Percentiles rank a stretch among this genome's conserved stretches.
These are phyloP conservation scores for Calliphora vomitoria DNA, from an alignment of 2,888 invertebrate genomes.

Conservation along the genomic window DNA sequence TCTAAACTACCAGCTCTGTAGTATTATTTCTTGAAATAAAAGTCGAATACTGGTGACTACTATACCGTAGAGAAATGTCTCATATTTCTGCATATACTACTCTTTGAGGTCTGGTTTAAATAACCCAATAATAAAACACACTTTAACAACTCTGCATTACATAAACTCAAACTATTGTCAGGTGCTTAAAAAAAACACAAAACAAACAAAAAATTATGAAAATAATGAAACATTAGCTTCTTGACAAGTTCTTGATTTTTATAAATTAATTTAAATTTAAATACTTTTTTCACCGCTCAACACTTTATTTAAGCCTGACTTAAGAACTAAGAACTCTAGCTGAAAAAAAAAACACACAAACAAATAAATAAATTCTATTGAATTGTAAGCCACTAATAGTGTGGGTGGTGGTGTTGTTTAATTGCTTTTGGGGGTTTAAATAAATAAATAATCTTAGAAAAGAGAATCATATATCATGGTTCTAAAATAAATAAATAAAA, in stretches of 20 bases:
- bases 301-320: constrained; percentile 40
- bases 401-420: constrained; percentile 66
- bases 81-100: no score
- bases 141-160: constrained; percentile 10
- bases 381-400: background rate
- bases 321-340: constrained; percentile 4
- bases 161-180: constrained; percentile 40
- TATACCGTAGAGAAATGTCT: no score
- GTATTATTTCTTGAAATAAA: no score
- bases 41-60: no score
- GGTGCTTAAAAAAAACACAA: constrained; percentile 43
- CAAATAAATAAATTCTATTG: constrained; percentile 8
- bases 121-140: no score
- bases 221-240: constrained; percentile 63
- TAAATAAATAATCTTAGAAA: background rate
- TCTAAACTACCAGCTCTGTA: no score
- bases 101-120: no score
- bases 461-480: background rate
- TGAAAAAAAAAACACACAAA: background rate
- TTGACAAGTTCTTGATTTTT: constrained; percentile 70
- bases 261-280: constrained; percentile 72
- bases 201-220: background rate
- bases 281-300: constrained; percentile 38
- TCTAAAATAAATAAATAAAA: background rate
- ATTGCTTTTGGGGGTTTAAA: constrained; percentile 60